A percentile compares a stretch with the other conserved stretches of the same genome.
Conservation (phyloP, 2,797 vertebrate genomes). For the Pangasius macronema region DNA sequence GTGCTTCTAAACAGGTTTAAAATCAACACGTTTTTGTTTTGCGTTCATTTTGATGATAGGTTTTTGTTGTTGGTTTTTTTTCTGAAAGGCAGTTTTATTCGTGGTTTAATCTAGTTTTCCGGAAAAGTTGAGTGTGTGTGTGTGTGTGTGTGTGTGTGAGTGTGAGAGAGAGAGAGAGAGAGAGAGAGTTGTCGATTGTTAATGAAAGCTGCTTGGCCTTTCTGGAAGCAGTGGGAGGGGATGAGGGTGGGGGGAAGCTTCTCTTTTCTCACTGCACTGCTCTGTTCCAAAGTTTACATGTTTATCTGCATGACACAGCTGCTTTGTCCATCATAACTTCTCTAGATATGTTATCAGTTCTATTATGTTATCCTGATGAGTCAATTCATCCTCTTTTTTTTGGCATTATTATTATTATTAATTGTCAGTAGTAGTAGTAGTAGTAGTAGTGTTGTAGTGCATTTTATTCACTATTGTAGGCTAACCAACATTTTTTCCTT, state of each 20-base stretch:
- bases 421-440: not conserved
- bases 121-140: not conserved
- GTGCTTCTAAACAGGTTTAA: not conserved
- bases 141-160: no score
- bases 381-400: no score
- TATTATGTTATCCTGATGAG: not conserved
- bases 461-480: not conserved
- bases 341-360: not conserved
- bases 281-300: conserved; percentile 39
- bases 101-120: not conserved
- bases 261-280: conserved; percentile 25
- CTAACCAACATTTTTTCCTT: conserved; percentile 21
- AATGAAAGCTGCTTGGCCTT: conserved; percentile 41
- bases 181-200: conserved; percentile 26
- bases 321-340: not conserved
- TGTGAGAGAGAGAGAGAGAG: not conserved
- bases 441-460: no score
- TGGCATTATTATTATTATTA: not conserved
- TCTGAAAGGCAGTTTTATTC: not conserved
- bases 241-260: conserved; percentile 21
- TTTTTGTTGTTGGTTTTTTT: not conserved
- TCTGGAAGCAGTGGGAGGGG: conserved; percentile 47
- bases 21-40: not conserved
- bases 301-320: conserved; percentile 26
- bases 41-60: not conserved